Evolutionary conservation across 2,113 vertebrate genomes (phyloP).

Genomic region (Heliornis fulica): DNA sequence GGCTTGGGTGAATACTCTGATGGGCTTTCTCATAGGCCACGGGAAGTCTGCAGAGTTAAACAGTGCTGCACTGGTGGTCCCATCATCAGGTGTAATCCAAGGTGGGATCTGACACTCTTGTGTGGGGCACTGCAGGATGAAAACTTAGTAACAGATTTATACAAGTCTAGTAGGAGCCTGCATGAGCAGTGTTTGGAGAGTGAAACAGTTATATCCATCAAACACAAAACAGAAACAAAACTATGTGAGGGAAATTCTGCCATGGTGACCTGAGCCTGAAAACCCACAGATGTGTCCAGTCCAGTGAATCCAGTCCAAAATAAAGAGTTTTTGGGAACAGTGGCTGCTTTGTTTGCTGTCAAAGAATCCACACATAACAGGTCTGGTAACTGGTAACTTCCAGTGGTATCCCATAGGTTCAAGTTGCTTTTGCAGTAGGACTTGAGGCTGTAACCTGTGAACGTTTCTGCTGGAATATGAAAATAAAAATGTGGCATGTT

Average conservation of each 20-base stretch:
- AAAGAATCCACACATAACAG: neutral
- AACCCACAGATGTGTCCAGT: neutral
- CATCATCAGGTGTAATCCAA: rapidly evolving
- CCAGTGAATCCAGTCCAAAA: rapidly evolving
- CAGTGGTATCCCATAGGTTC: neutral
- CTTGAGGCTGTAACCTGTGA: neutral
- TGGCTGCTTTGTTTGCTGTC: neutral
- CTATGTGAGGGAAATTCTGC: neutral
- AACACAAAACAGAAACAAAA: neutral
- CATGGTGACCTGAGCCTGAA: neutral
- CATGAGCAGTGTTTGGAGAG: neutral
- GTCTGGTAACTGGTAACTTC: neutral
- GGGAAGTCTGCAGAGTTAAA: neutral
- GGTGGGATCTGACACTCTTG: neutral
- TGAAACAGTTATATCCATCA: neutral
- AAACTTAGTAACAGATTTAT: neutral
- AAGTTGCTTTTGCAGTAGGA: neutral
- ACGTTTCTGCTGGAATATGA: neutral
- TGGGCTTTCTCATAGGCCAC: neutral
- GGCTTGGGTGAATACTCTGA: neutral
- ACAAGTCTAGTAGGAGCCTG: neutral
- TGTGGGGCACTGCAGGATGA: neutral
- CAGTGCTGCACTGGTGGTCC: neutral
- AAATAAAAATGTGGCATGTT: neutral
- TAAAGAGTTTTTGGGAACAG: neutral